phyloP scores from a whole-genome alignment of 2,797 vertebrate genomes.

The Lacerta viridis region DNA sequence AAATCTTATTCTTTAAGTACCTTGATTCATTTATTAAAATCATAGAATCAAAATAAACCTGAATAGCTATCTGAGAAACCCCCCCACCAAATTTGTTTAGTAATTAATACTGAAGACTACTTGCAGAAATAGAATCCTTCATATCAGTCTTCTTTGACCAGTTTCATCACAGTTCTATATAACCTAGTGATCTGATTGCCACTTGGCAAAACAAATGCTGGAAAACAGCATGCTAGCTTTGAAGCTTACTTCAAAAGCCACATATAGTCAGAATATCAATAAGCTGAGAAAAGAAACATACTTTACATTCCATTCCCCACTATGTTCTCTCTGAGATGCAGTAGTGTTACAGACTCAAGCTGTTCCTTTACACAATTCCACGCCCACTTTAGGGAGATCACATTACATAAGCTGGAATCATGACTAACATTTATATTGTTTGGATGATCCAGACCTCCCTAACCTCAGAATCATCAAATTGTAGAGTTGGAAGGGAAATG shows the following conservation, averaged over 20 bases:
- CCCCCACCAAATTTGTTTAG: neutral
- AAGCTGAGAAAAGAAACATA: conserved; percentile 52
- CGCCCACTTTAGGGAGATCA: conserved; percentile 41
- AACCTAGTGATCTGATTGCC: conserved; percentile 8
- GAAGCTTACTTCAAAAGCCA: neutral
- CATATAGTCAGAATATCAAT: neutral
- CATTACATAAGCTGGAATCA: conserved; percentile 35
- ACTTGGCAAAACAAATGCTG: conserved; percentile 4
- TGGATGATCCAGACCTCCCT: neutral
- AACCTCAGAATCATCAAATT: too few relatives aligned
- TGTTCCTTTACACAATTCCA: conserved; percentile 15
- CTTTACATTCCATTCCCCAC: conserved; percentile 67
- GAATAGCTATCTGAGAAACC: neutral
- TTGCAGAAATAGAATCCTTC: conserved; percentile 7
- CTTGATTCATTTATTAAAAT: conserved; percentile 16
- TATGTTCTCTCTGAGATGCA: conserved; percentile 47
- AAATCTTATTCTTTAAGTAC: conserved; percentile 1
- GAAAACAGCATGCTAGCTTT: conserved; percentile 15
- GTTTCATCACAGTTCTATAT: neutral
- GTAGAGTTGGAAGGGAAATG: too few relatives aligned
- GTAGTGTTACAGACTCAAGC: conserved; percentile 19
- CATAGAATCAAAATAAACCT: neutral
- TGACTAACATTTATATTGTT: neutral
- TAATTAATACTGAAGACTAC: neutral
- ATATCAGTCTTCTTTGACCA: neutral